These are phyloP conservation scores for Scytalopus superciliaris DNA, from an alignment of 2,113 vertebrate genomes.

Conservation along the genomic window DNA sequence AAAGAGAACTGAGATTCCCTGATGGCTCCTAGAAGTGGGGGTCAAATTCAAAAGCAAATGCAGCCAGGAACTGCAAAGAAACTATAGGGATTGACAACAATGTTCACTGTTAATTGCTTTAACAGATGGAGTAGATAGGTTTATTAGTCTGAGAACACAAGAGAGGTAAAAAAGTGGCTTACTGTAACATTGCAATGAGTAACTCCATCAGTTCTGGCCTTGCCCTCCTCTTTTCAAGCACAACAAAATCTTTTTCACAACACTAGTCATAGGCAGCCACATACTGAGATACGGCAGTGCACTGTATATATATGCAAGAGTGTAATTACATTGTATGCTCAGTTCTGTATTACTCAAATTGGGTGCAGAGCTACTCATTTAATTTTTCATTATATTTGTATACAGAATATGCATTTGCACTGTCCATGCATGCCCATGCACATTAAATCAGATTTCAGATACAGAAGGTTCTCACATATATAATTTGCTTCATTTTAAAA, in stretches of 20 bases:
- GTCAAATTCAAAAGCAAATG: neutral
- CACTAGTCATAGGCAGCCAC: neutral
- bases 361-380: neutral
- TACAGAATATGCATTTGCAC: conserved; percentile 6
- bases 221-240: neutral
- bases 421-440: neutral
- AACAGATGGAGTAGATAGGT: neutral
- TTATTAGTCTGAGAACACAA: neutral
- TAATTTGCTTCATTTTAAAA: conserved; percentile 11
- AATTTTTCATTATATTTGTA: conserved; percentile 24
- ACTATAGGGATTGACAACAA: neutral
- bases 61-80: neutral
- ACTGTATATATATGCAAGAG: neutral
- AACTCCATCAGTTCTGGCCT: neutral
- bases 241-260: neutral
- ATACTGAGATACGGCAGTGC: neutral
- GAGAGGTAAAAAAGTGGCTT: neutral
- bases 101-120: neutral
- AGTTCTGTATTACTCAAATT: neutral
- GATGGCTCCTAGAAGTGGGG: neutral
- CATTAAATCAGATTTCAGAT: conserved; percentile 23
- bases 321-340: neutral
- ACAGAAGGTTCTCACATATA: neutral
- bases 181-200: neutral
- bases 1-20: neutral